A percentile compares a stretch with the other conserved stretches of the same genome.
phyloP scores from a whole-genome alignment of 2,113 vertebrate species.

The Corvus cornix region DNA sequence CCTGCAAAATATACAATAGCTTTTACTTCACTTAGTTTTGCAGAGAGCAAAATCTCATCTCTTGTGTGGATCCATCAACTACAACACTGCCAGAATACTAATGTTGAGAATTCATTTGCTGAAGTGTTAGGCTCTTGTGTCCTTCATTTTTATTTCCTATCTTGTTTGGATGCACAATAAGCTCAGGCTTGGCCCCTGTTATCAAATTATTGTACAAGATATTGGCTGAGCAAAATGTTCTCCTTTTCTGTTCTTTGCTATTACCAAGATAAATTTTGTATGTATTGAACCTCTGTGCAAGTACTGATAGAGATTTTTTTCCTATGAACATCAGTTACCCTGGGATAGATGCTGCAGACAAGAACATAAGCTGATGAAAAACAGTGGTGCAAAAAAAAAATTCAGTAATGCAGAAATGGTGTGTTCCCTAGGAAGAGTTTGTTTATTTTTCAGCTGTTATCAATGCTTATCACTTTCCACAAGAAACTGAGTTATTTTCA shows the following conservation, averaged over 20 bases:
- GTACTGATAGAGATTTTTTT: neutral
- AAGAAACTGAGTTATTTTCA: slow-evolving; percentile 14
- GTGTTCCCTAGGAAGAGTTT: neutral
- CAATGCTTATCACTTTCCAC: neutral
- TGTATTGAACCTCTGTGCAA: neutral
- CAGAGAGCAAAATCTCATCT: neutral
- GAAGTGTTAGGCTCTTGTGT: neutral
- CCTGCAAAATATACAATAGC: neutral
- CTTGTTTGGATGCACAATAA: neutral
- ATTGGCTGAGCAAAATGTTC: neutral
- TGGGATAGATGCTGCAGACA: neutral
- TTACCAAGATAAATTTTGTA: neutral
- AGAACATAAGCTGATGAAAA: neutral
- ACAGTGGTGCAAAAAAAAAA: neutral
- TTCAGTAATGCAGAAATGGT: neutral
- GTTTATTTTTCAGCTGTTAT: neutral
- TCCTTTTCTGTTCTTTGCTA: neutral
- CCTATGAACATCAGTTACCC: neutral
- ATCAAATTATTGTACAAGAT: neutral
- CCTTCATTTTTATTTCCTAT: neutral
- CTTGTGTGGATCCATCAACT: neutral
- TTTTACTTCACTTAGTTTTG: neutral
- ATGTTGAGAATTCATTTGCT: neutral
- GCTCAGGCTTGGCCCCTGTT: neutral
- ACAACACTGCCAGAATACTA: neutral